A percentile compares a stretch with the other conserved stretches of the same genome.
Evolutionary conservation across 2,888 invertebrate species (phyloP).

Genomic region (Watsonalla cultraria): DNA sequence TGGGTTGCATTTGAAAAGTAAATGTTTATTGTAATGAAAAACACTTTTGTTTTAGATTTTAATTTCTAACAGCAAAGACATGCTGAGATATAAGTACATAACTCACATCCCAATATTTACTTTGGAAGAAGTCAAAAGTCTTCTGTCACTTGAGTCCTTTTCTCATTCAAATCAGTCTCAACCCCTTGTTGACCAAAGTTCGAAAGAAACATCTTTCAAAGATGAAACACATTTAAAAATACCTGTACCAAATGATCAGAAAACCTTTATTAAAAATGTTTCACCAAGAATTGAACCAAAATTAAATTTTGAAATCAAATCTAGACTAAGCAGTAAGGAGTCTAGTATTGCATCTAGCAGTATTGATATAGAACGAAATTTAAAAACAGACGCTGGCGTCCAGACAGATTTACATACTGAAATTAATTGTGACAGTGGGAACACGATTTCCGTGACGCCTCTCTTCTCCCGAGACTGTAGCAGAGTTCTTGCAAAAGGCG

Average conservation of each 20-base stretch:
- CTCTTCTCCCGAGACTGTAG: background rate
- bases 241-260: background rate
- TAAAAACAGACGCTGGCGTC: background rate
- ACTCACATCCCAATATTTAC: conserved; percentile 29
- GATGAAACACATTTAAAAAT: background rate
- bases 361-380: background rate
- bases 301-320: too few species aligned
- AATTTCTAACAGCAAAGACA: conserved; percentile 34
- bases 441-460: background rate
- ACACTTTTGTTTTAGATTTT: conserved; percentile 37
- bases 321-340: too few species aligned
- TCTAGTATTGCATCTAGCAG: background rate
- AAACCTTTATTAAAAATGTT: background rate
- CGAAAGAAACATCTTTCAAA: background rate
- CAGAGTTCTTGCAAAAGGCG: background rate
- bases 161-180: background rate
- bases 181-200: background rate
- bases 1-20: too few species aligned
- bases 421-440: too few species aligned
- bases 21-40: background rate
- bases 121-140: conserved; percentile 32
- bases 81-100: conserved; percentile 23
- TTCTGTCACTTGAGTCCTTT: conserved; percentile 9
- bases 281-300: too few species aligned
- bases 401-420: background rate